Evolutionary conservation across 2,888 invertebrate genomes (phyloP).

Genomic region (Geophilus truncorum): DNA sequence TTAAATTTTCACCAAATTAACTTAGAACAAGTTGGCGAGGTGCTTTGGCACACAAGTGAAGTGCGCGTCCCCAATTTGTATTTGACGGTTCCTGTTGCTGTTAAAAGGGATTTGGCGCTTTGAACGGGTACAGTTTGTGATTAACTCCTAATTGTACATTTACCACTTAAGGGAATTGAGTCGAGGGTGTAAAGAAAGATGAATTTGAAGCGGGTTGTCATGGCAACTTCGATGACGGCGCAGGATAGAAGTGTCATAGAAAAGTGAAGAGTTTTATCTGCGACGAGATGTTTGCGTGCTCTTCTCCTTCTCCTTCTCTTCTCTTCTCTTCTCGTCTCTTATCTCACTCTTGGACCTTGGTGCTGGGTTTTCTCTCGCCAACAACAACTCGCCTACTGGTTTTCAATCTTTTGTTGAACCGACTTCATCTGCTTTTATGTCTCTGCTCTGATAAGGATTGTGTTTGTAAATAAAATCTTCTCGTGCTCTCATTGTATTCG

Average conservation of each 20-base stretch:
- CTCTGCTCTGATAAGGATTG: neutral
- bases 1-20: constrained; percentile 25
- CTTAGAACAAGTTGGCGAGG: neutral
- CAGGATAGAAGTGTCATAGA: neutral
- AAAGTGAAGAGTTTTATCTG: constrained; percentile 19
- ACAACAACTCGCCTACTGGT: constrained; percentile 13
- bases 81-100: neutral
- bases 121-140: neutral
- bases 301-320: neutral
- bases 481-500: neutral
- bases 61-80: neutral
- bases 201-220: neutral
- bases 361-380: neutral
- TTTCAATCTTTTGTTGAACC: constrained; percentile 5
- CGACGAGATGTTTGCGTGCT: constrained; percentile 1
- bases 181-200: neutral
- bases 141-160: neutral
- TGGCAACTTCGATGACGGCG: neutral
- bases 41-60: neutral
- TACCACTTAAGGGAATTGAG: neutral
- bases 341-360: constrained; percentile 12
- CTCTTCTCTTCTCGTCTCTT: neutral
- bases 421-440: constrained; percentile 19
- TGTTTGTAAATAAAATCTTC: constrained; percentile 14
- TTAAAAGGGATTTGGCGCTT: neutral